phyloP scores from a whole-genome alignment of 2,888 invertebrate species.

The Eulithis testata region DNA sequence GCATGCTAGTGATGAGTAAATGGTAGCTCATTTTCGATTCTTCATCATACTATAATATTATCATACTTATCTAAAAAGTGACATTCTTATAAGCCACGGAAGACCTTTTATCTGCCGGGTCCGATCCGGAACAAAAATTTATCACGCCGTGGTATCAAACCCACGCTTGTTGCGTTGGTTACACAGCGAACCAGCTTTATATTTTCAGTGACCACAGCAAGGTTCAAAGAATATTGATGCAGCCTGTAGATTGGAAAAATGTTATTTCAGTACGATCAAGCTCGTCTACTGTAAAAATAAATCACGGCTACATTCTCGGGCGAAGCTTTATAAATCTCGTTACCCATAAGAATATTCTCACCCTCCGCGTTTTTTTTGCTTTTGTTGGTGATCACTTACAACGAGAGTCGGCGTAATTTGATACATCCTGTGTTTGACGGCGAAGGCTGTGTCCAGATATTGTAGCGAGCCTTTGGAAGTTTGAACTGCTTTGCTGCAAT shows the following conservation, averaged over 20 bases:
- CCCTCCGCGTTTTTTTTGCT: slow-evolving; percentile 59
- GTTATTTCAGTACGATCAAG: slow-evolving; percentile 13
- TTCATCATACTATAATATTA: no score
- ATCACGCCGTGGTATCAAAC: no score
- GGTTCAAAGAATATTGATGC: background rate
- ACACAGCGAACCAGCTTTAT: no score
- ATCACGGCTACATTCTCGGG: slow-evolving; percentile 59
- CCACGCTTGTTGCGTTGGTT: no score
- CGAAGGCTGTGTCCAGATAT: slow-evolving; percentile 42
- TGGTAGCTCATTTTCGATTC: no score
- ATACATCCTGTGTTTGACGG: slow-evolving; percentile 80
- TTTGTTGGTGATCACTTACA: slow-evolving; percentile 78
- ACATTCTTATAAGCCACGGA: no score
- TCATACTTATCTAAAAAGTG: no score
- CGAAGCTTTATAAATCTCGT: slow-evolving; percentile 79
- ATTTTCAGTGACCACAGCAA: background rate
- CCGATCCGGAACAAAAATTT: no score
- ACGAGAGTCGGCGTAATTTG: slow-evolving; percentile 75
- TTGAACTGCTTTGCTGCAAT: slow-evolving; percentile 6
- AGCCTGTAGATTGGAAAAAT: background rate
- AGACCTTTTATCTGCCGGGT: no score
- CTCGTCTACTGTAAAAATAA: slow-evolving; percentile 32
- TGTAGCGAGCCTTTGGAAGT: slow-evolving; percentile 15
- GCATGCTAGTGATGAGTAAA: no score
- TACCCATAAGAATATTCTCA: slow-evolving; percentile 73